Conservation (phyloP, 2,888 invertebrate species). For the Nephrotoma appendiculata region DNA sequence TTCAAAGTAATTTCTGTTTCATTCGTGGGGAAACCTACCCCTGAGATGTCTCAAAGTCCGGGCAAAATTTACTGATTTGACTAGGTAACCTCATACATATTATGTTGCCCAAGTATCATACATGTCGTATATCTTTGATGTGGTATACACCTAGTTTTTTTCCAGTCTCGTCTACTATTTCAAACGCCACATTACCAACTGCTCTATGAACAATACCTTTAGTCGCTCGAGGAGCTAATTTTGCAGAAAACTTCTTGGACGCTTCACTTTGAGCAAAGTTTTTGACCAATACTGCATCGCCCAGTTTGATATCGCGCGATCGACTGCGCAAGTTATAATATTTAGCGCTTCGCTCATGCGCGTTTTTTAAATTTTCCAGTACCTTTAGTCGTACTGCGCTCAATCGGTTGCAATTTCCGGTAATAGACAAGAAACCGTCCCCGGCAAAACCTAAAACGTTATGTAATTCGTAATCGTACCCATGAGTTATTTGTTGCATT, state of each 20-base stretch:
- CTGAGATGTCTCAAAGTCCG: too few species aligned
- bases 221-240: background rate
- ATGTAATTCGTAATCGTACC: background rate
- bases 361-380: background rate
- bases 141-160: background rate
- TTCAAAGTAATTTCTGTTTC: too few species aligned
- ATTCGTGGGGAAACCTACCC: too few species aligned
- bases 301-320: background rate
- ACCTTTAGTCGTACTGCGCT: background rate
- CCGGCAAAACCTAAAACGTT: background rate
- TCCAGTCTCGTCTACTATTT: background rate
- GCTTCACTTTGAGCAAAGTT: background rate
- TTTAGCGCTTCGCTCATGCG: background rate
- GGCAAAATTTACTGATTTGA: too few species aligned
- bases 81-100: too few species aligned
- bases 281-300: background rate
- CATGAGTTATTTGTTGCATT: background rate
- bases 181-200: background rate
- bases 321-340: background rate
- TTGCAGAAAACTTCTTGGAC: background rate
- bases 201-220: background rate
- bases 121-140: background rate
- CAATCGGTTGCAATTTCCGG: background rate
- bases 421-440: background rate
- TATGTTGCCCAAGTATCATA: too few species aligned